phyloP scores from a whole-genome alignment of 2,113 vertebrate species.

The Tachysurus vachellii region DNA sequence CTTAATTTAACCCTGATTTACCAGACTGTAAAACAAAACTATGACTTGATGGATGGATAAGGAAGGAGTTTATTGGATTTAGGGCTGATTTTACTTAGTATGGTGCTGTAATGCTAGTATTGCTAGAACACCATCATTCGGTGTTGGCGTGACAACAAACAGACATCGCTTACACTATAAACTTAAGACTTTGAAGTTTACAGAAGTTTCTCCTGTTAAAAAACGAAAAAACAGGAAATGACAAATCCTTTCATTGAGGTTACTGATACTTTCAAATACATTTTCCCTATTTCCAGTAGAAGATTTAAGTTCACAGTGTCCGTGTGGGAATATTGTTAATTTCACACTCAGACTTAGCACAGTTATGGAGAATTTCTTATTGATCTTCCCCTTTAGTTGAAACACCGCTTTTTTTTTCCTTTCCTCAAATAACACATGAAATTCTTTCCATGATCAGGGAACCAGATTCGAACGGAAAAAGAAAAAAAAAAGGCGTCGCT shows the following conservation, averaged over 20 bases:
- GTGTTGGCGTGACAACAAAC: neutral
- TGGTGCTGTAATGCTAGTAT: neutral
- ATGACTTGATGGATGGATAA: conserved; percentile 9
- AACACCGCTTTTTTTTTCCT: neutral
- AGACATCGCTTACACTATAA: neutral
- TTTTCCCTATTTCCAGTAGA: neutral
- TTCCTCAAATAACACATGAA: neutral
- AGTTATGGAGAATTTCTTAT: neutral
- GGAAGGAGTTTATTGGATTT: conserved; percentile 1
- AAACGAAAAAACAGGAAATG: neutral
- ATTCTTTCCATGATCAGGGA: neutral
- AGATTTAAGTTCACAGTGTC: conserved; percentile 7
- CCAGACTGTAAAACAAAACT: conserved; percentile 19
- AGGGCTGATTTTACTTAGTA: neutral
- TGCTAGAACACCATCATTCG: neutral
- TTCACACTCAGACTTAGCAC: neutral
- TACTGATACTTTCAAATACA: neutral
- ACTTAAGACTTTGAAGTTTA: neutral
- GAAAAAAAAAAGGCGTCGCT: conserved; percentile 60
- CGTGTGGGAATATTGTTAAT: neutral
- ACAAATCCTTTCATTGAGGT: neutral
- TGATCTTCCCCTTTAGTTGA: neutral
- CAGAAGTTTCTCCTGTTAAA: neutral
- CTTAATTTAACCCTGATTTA: conserved; percentile 3
- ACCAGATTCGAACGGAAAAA: neutral